Evolutionary conservation across 2,113 vertebrate species (phyloP), one percentile per base, ranked within the genome.

Genomic region (Circaetus gallicus): DNA sequence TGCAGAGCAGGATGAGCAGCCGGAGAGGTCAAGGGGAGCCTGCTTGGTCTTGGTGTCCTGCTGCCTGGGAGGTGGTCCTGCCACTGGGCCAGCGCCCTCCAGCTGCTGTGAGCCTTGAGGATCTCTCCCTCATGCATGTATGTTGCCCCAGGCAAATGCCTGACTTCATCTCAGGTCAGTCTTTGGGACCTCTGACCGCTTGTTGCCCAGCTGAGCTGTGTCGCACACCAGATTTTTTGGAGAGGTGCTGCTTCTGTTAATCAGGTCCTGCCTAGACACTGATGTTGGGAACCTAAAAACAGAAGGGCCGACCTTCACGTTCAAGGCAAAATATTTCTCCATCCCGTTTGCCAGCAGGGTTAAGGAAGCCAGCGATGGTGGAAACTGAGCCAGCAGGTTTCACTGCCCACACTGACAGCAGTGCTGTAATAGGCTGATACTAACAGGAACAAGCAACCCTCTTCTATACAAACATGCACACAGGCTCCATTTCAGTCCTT

Each of bases 351-450:
- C 36, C 40, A 77, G 49, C 50, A 81, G 79, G 55, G 29, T 53
- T 66, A 59, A 86, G 67, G 55, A 90, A 94, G 38, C 18, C 67
- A 84, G 63, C 1, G 5, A 40, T 18, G 20, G 38, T 43, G 32
- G 76, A 84, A 90, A 43, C 14, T 0, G 0, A 73, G 71, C 90
- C 88, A 96, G 80, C 42, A 78, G 61, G 50, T 93, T 83, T 95
- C 76, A 67, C 63, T 91, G 47, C 95, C 92, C 86, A 89, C 88
- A 7, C 50, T 66, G 93, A 90, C 91, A 93, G 86, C 34, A 56
- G 71, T 69, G 40, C 62, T 19, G 1, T 40, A 83, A 70, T 20
- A 80, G 76, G 34, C 55, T 70, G 72, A 36, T 65, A 49, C 45
- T 62, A 71, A 69, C 59, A 81, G 63, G 76, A 55, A 73, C 55